These are phyloP conservation scores for Ryuthela nishihirai DNA, from an alignment of 2,888 invertebrate species.

Conservation along the genomic window DNA sequence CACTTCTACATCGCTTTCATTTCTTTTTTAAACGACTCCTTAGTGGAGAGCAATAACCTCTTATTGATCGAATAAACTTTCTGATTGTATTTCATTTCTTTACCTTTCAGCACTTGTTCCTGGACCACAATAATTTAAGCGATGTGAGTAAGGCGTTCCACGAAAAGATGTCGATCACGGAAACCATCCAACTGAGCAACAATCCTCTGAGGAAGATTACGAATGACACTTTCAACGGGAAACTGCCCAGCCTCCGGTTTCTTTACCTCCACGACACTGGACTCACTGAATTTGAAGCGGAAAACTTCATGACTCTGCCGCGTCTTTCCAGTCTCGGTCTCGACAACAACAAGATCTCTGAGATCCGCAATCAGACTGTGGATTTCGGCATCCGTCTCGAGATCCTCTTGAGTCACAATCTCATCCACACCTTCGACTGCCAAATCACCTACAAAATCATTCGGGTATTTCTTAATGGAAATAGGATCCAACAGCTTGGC, in stretches of 20 bases:
- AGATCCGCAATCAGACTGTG: conserved; percentile 8
- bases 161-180: conserved; percentile 4
- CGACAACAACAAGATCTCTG: conserved; percentile 14
- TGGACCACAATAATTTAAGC: conserved; percentile 23
- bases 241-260: conserved; percentile 7
- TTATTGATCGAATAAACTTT: too few relatives aligned
- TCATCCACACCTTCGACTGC: conserved; percentile 11
- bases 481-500: conserved; percentile 6
- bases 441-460: conserved; percentile 7
- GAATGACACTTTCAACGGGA: conserved; percentile 11
- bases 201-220: conserved; percentile 9
- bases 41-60: too few relatives aligned
- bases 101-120: conserved; percentile 22
- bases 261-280: conserved; percentile 23
- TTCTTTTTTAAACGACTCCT: too few relatives aligned
- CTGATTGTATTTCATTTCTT: background rate
- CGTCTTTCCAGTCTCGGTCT: conserved; percentile 9
- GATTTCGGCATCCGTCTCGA: conserved; percentile 11
- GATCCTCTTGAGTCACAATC: conserved; percentile 12
- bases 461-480: conserved; percentile 8
- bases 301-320: background rate
- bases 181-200: conserved; percentile 13
- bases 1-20: too few relatives aligned
- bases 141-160: conserved; percentile 7
- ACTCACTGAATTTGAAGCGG: conserved; percentile 5